Conservation (phyloP, 2,113 vertebrate genomes). For the Nibea albiflora region DNA sequence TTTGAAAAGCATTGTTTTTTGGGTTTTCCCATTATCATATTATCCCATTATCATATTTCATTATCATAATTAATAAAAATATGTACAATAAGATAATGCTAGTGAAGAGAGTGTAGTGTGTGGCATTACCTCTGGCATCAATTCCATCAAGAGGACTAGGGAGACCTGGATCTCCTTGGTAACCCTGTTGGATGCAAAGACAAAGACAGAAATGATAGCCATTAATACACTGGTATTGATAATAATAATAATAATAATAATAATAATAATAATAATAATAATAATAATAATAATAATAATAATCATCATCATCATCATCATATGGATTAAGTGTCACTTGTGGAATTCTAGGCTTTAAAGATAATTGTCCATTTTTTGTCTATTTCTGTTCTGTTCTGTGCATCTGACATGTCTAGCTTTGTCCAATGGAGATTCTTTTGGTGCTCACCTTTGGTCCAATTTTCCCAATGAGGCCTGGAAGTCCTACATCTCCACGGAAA, state of each 20-base stretch:
- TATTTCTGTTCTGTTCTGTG: not conserved
- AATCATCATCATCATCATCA: too few species aligned
- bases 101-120: not conserved
- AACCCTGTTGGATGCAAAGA: conserved; percentile 60
- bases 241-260: too few species aligned
- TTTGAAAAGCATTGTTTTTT: not conserved
- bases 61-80: too few species aligned
- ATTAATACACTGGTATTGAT: not conserved
- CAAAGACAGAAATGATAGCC: not conserved
- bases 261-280: too few species aligned
- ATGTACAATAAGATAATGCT: not conserved
- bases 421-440: not conserved
- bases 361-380: not conserved
- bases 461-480: conserved; percentile 65
- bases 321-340: not conserved
- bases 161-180: conserved; percentile 60
- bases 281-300: too few species aligned
- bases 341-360: not conserved
- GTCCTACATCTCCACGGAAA: conserved; percentile 42
- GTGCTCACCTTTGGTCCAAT: conserved; percentile 66
- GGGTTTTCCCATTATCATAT: not conserved
- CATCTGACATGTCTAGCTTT: not conserved
- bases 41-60: not conserved
- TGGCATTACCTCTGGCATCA: conserved; percentile 63
- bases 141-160: conserved; percentile 40